Evolutionary conservation across 2,888 invertebrate species (phyloP).

Genomic region (Orchestes rusci): DNA sequence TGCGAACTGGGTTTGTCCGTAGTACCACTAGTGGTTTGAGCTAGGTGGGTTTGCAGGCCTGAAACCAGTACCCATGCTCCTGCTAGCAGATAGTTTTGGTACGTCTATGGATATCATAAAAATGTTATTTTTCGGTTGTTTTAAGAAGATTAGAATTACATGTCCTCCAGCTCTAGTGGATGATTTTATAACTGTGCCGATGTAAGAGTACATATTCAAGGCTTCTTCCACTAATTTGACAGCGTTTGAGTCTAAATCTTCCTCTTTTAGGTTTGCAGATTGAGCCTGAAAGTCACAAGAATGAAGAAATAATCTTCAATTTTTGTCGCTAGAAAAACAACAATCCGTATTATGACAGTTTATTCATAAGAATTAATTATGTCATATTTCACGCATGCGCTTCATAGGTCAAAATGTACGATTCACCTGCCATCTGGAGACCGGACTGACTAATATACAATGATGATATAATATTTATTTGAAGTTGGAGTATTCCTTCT

Average conservation of each 20-base stretch:
- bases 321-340: no score
- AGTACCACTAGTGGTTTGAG: constrained; percentile 49
- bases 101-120: constrained; percentile 49
- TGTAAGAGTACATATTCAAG: constrained; percentile 74
- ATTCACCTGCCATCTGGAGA: no score
- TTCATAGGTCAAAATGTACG: no score
- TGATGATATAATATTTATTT: no score
- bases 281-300: constrained; percentile 25
- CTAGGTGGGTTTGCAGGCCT: constrained; percentile 77
- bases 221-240: constrained; percentile 82
- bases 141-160: constrained; percentile 49
- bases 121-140: not conserved
- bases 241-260: constrained; percentile 73
- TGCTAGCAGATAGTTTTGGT: constrained; percentile 84
- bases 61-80: constrained; percentile 83
- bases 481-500: no score
- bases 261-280: constrained; percentile 49
- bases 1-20: constrained; percentile 39
- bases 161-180: constrained; percentile 84
- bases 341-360: no score
- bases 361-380: no score
- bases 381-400: no score
- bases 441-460: no score
- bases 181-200: constrained; percentile 71
- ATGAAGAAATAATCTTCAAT: no score